Base-by-base conservation (phyloP, 1,140 invertebrate genomes). In the Ips nitidus region DNA sequence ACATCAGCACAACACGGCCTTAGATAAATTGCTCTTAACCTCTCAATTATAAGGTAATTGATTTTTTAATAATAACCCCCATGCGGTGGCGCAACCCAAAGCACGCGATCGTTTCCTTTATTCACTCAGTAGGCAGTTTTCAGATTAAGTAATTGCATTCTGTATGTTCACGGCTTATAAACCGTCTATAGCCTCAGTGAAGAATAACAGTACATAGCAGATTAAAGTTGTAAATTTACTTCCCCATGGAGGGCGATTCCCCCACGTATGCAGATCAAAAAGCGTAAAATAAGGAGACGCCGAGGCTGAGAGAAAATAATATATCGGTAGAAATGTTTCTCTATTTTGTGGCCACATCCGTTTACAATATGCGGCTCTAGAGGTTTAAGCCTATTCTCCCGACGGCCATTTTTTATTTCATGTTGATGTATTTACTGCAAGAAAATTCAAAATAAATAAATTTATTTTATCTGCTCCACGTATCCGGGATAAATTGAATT, bases 401-500 rank as follows among this genome's bases (percentile, higher is more conserved):
- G 62, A 42, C 62, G 52, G 62, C 62, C 41, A 65, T 65, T 65
- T 22, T 65, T 65, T 65, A 65, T 65, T 55, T 55, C 50, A 55
- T 43, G 6, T 42, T 65, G 62, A 65, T 65, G 52, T 65, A 65
- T 65, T 65, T 65, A 65, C 52, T 55, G 62, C 62, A 53, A 65
- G 62, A 65, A 65, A 65, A 65, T 65, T 65, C 62, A 65, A 65
- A 65, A 65, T 41, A 65, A 65, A 65, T 65, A 65, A 65, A 65
- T 65, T 65, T 55, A 52, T 41, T 55, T 65, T 65, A 55, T 65
- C 41, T 65, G 38, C 52, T 8, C 40, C 50, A 65, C 43, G 55
- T 55, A 55, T 55, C 52, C 52, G n/a, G 50, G 4, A n/a, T 43
- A 65, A 65, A 65, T 65, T 65, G 50, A 65, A 65, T 65, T 55